Conservation (phyloP, 2,888 invertebrate genomes). For the Drosophila siamana region DNA sequence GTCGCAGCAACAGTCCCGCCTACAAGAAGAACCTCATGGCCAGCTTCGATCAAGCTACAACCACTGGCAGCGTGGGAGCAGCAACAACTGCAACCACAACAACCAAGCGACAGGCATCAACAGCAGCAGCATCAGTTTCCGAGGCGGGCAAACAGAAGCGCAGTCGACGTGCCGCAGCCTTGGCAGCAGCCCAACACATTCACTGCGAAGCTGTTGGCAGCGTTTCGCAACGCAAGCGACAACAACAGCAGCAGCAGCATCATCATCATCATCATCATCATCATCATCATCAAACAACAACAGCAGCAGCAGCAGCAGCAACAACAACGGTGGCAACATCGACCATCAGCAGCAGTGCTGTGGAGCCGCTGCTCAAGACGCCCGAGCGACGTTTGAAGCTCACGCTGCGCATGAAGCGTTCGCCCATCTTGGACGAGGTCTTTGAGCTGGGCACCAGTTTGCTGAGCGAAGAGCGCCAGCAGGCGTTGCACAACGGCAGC, state of each 20-base stretch:
- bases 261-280: slow-evolving; percentile 11
- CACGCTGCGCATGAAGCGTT: slow-evolving; percentile 94
- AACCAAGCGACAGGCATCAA: slow-evolving; percentile 14
- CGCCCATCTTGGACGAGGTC: slow-evolving; percentile 93
- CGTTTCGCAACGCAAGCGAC: slow-evolving; percentile 63
- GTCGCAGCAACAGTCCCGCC: slow-evolving; percentile 67
- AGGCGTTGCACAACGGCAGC: slow-evolving; percentile 53
- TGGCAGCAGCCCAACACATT: slow-evolving; percentile 72
- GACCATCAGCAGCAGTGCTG: slow-evolving; percentile 37
- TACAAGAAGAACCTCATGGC: slow-evolving; percentile 84
- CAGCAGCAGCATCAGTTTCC: slow-evolving; percentile 20
- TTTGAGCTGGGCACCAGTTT: slow-evolving; percentile 92
- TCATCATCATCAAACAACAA: slow-evolving; percentile 1
- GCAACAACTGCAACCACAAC: slow-evolving; percentile 21
- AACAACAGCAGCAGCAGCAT: slow-evolving; percentile 32
- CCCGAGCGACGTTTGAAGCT: slow-evolving; percentile 88
- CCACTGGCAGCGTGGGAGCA: slow-evolving; percentile 16
- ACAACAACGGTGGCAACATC: not conserved
- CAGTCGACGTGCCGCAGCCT: slow-evolving; percentile 70
- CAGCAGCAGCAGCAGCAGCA: slow-evolving; percentile 12
- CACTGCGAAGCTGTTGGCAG: slow-evolving; percentile 64
- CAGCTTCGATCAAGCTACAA: slow-evolving; percentile 77
- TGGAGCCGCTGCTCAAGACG: slow-evolving; percentile 83
- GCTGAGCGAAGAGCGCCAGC: slow-evolving; percentile 87
- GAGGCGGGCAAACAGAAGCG: slow-evolving; percentile 61